A percentile compares a stretch with the other conserved stretches of the same genome.
These are phyloP conservation scores for Micrasema longulum DNA, from an alignment of 1,140 invertebrate species.

Conservation along the genomic window DNA sequence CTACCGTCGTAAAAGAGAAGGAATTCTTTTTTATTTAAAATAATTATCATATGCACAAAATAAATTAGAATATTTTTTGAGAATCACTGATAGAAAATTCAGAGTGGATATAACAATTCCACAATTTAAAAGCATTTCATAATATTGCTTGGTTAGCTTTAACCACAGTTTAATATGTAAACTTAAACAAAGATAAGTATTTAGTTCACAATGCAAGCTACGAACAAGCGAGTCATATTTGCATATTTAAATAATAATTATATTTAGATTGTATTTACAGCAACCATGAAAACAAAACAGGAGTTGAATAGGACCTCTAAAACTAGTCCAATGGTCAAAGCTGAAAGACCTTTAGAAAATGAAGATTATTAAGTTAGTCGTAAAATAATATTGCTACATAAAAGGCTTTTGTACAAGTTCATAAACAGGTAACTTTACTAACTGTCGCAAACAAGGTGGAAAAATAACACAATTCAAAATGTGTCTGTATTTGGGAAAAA, in stretches of 20 bases:
- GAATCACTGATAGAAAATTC: not conserved
- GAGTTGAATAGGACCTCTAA: too few species aligned
- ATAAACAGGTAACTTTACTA: too few species aligned
- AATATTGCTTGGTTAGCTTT: constrained; percentile 26
- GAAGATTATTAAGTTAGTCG: too few species aligned
- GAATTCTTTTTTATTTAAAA: not conserved
- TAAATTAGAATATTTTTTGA: not conserved
- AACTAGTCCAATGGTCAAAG: too few species aligned
- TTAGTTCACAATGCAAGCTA: constrained; percentile 6
- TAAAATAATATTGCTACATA: too few species aligned
- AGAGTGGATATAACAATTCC: constrained; percentile 2
- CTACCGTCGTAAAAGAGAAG: too few species aligned
- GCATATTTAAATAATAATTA: constrained; percentile 25
- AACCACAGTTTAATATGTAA: constrained; percentile 38
- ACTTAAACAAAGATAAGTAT: constrained; percentile 31
- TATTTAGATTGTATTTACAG: constrained; percentile 2
- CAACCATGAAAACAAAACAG: too few species aligned
- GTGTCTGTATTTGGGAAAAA: too few species aligned
- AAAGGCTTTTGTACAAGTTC: too few species aligned
- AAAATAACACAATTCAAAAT: too few species aligned
- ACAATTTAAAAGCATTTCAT: constrained; percentile 19
- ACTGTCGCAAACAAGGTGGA: too few species aligned
- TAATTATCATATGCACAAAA: not conserved
- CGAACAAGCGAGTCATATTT: constrained; percentile 7
- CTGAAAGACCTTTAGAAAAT: too few species aligned